These are phyloP conservation scores for Drosophila novamexicana DNA, from an alignment of 1,140 invertebrate species.

Conservation along the genomic window DNA sequence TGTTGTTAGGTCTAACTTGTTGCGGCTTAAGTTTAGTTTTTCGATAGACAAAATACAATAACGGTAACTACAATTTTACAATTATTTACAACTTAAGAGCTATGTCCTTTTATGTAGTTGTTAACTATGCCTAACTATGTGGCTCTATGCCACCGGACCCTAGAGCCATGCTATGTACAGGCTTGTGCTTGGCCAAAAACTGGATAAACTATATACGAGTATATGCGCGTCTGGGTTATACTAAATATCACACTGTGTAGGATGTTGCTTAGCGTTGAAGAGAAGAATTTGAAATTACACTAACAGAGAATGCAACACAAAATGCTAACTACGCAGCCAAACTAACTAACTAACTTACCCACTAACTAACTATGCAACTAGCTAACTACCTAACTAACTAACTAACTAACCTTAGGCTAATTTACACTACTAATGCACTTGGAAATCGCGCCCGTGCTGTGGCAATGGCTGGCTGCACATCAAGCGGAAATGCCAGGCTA, in stretches of 20 bases:
- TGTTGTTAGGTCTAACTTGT: constrained; percentile 48
- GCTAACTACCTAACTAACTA: constrained; percentile 37
- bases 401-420: constrained; percentile 31
- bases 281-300: constrained; percentile 59
- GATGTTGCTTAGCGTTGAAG: constrained; percentile 78
- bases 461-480: constrained; percentile 30
- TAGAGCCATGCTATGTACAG: constrained; percentile 58
- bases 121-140: neutral
- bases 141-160: constrained; percentile 8
- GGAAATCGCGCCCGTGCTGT: constrained; percentile 62
- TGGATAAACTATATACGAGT: constrained; percentile 27
- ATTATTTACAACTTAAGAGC: constrained; percentile 66
- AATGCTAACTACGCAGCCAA: constrained; percentile 52
- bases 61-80: constrained; percentile 78
- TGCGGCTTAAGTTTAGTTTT: constrained; percentile 35
- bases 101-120: constrained; percentile 1
- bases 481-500: constrained; percentile 31
- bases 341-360: constrained; percentile 25
- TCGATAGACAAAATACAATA: constrained; percentile 74
- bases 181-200: constrained; percentile 48
- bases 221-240: constrained; percentile 72
- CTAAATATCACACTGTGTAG: constrained; percentile 84
- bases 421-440: constrained; percentile 78
- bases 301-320: constrained; percentile 55
- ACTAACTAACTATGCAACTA: constrained; percentile 36